Evolutionary conservation across 1,140 invertebrate genomes (phyloP).

Genomic region (Aricia agestis): DNA sequence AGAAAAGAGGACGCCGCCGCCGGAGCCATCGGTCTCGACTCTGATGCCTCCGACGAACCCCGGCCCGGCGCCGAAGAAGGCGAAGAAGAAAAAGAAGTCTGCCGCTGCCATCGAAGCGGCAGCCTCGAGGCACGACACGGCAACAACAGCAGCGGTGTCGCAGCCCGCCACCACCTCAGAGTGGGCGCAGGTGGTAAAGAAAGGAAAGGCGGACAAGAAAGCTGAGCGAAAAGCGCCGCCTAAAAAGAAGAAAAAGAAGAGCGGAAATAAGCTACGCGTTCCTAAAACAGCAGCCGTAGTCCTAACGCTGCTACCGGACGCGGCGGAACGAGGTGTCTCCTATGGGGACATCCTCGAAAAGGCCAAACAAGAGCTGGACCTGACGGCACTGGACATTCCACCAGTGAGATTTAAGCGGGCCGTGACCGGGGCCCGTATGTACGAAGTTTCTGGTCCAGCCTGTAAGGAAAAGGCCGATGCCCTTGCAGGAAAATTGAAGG

Average conservation of each 20-base stretch:
- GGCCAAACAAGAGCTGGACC: slow-evolving; percentile 13
- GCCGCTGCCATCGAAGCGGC: neutral
- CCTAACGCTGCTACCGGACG: too few species aligned
- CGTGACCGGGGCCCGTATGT: slow-evolving; percentile 21
- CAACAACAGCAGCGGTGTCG: too few species aligned
- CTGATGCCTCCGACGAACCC: neutral
- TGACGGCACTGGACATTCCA: neutral
- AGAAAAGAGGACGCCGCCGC: too few species aligned
- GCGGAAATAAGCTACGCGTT: neutral
- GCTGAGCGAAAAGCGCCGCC: too few species aligned
- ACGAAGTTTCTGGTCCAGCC: slow-evolving; percentile 17
- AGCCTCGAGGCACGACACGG: neutral
- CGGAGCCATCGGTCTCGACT: neutral
- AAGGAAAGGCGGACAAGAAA: neutral
- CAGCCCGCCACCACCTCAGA: neutral
- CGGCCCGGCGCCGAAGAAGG: neutral
- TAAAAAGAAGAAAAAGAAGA: too few species aligned
- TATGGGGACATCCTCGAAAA: slow-evolving; percentile 9
- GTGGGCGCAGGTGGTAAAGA: neutral
- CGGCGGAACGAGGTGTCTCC: slow-evolving; percentile 16
- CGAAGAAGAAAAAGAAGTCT: neutral
- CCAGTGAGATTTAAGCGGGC: neutral
- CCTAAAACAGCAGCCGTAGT: slow-evolving; percentile 18
- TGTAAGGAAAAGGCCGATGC: slow-evolving; percentile 18
- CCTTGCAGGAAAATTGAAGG: slow-evolving; percentile 18